These are phyloP conservation scores for Hyposoter didymator DNA, from an alignment of 2,888 invertebrate genomes.

Conservation along the genomic window DNA sequence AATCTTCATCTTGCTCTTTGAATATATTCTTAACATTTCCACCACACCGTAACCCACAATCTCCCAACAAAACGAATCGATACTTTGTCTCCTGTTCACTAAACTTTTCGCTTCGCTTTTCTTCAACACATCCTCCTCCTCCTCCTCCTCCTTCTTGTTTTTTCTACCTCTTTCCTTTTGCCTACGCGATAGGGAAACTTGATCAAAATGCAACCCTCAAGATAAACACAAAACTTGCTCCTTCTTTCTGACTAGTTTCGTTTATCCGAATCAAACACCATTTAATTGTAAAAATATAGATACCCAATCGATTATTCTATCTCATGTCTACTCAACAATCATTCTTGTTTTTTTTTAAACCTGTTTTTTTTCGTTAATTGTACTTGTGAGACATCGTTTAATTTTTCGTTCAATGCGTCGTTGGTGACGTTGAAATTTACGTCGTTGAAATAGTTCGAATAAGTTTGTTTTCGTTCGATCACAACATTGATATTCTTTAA, in stretches of 20 bases:
- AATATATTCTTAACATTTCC: not conserved
- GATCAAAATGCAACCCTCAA: constrained; percentile 14
- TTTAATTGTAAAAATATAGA: constrained; percentile 42
- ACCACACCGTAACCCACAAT: not conserved
- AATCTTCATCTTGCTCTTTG: constrained; percentile 34
- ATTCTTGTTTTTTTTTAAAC: constrained; percentile 5
- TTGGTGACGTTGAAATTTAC: not conserved
- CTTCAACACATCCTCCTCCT: not conserved
- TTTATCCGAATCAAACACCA: constrained; percentile 25
- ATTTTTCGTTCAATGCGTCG: not conserved
- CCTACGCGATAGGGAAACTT: constrained; percentile 26
- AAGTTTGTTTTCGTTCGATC: not conserved
- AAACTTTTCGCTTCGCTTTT: constrained; percentile 19
- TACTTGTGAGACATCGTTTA: constrained; percentile 14
- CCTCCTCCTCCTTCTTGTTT: not conserved
- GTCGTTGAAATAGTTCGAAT: not conserved
- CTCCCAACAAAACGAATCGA: constrained; percentile 33
- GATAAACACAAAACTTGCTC: not conserved
- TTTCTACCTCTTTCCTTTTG: not conserved
- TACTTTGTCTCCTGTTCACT: constrained; percentile 25
- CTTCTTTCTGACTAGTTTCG: not conserved
- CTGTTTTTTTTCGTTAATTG: not conserved
- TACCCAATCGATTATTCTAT: constrained; percentile 14
- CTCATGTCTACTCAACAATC: constrained; percentile 22
- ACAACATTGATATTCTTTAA: no score